Base-by-base conservation (phyloP, 2,888 invertebrate species). In the Ophion ellenae region DNA sequence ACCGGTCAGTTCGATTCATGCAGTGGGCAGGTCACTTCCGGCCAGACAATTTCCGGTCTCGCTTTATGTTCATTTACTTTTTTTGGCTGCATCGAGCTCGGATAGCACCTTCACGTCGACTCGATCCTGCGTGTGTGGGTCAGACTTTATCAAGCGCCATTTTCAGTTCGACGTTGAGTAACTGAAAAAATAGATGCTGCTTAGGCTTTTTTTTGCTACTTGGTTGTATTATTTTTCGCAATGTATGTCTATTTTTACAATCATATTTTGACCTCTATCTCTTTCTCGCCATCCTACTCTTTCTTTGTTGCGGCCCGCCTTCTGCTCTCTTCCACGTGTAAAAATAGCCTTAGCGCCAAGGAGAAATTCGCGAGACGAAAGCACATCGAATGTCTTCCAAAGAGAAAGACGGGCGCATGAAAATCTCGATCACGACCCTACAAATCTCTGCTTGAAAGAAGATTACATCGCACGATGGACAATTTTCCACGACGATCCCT, bases 301-400 rank as follows among this genome's bases (percentile, higher is more conserved):
- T 24, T 63, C 47, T 63, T 53, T 28, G 14, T 28, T 14, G 24
- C 28, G 53, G 75, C 20, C 20, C 47, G 7, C 47, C 53, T 76
- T 66, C 53, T 59, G 40, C 53, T 67, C 63, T 76, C n/a, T 24
- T 63, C 61, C n/a, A 20, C 69, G 77, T 53, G 64, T 74, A 84
- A 87, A 87, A 87, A 87, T 87, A 87, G 87, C 77, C 79, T 36
- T 28, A 63, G 53, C 81, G 80, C 66, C 76, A 71, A 47, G 83
- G 28, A 81, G 82, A 86, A 81, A 78, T 83, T 83, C 74, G 28
- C 78, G 45, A 64, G 80, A 20, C 45, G 57, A 67, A 69, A 67
- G 66, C n/a, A 63, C 83, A 70, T 73, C 69, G 78, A 78, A 59
- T 40, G n/a, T 45, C 45, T 66, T 70, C 11, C 75, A 63, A 69